phyloP scores from a whole-genome alignment of 2,797 vertebrate genomes.

The Tiaroga cobitis region DNA sequence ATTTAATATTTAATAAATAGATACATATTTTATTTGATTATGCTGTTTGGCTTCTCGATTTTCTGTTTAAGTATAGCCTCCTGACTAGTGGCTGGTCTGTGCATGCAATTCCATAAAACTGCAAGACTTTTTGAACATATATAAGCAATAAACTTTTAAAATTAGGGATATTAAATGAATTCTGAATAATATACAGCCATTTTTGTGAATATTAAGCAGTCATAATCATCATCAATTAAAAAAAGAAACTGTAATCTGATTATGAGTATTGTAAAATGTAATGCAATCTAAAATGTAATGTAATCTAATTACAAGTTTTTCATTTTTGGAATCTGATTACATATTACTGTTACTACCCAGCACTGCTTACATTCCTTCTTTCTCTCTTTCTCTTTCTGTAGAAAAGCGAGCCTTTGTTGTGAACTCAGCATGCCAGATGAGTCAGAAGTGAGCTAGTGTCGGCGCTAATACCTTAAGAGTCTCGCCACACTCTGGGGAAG shows the following conservation, averaged over 20 bases:
- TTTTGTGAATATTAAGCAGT: not conserved
- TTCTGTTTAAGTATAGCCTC: too few species aligned
- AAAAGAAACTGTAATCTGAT: not conserved
- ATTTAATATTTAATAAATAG: too few species aligned
- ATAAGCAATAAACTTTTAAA: too few species aligned
- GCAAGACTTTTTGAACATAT: too few species aligned
- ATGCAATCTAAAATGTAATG: not conserved
- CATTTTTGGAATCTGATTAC: not conserved
- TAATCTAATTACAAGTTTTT: not conserved
- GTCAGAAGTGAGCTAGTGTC: conserved; percentile 7
- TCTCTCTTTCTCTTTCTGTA: not conserved
- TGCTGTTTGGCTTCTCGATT: too few species aligned
- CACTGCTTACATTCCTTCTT: not conserved
- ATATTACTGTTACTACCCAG: not conserved
- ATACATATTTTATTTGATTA: too few species aligned
- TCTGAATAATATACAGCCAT: too few species aligned
- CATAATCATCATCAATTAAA: not conserved
- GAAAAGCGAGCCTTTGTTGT: conserved; percentile 16
- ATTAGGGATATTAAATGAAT: too few species aligned
- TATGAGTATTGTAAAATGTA: not conserved
- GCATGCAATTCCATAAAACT: too few species aligned
- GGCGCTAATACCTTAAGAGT: conserved; percentile 26
- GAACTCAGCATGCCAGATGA: conserved; percentile 41
- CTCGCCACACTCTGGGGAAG: conserved; percentile 35
- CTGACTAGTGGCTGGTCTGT: too few species aligned